These are phyloP conservation scores for Callimorpha dominula DNA, from an alignment of 2,888 invertebrate species.

Conservation along the genomic window DNA sequence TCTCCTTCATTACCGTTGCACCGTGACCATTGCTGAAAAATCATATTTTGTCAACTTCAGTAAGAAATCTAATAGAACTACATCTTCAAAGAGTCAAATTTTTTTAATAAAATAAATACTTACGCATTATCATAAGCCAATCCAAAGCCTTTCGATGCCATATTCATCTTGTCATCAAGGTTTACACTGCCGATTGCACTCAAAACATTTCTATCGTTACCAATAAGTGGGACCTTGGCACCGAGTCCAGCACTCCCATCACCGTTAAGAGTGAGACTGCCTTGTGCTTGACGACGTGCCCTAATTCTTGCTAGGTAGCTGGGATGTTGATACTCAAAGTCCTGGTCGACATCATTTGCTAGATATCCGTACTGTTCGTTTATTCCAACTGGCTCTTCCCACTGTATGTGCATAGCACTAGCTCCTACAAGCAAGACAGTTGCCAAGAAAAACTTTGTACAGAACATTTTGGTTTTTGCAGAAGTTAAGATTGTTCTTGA, in stretches of 20 bases:
- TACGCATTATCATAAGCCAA: conserved; percentile 29
- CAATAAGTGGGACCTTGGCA: conserved; percentile 35
- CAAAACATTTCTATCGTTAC: conserved; percentile 36
- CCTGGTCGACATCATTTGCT: neutral
- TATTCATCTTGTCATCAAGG: conserved; percentile 20
- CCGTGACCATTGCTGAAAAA: conserved; percentile 56
- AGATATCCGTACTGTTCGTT: conserved; percentile 13
- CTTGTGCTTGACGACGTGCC: conserved; percentile 25
- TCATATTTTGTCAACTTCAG: too few relatives aligned
- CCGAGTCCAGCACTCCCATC: conserved; percentile 35
- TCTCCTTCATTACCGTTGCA: conserved; percentile 42
- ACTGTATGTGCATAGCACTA: conserved; percentile 28
- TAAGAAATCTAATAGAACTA: neutral
- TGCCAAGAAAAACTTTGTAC: conserved; percentile 26
- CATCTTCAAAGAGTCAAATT: too few relatives aligned
- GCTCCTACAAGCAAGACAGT: conserved; percentile 17
- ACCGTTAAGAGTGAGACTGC: conserved; percentile 6
- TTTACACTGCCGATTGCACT: conserved; percentile 36
- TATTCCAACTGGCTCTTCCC: conserved; percentile 10
- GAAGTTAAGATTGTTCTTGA: neutral
- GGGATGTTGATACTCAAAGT: conserved; percentile 7
- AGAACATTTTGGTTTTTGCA: neutral
- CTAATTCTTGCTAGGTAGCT: conserved; percentile 14
- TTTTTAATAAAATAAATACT: neutral
- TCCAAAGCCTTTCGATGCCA: conserved; percentile 24